These are phyloP conservation scores for Euura lappo DNA, from an alignment of 1,140 invertebrate species.

Conservation along the genomic window DNA sequence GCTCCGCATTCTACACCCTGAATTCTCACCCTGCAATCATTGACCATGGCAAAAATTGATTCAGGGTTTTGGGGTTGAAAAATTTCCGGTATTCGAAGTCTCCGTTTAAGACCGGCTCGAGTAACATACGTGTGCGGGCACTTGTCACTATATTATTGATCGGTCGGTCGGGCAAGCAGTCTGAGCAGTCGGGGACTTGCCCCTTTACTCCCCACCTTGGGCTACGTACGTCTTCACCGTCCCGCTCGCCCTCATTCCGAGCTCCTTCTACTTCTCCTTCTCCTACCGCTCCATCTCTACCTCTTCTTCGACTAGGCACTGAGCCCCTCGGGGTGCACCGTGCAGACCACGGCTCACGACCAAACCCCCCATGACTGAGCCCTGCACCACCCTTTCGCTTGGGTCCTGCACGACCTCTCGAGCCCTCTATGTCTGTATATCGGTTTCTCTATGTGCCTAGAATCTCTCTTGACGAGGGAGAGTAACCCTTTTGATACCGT, in stretches of 20 bases:
- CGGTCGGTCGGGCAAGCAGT: constrained; percentile 1
- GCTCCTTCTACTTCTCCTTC: constrained; percentile 20
- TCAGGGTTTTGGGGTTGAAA: neutral
- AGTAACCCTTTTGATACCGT: neutral
- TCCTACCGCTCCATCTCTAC: constrained; percentile 17
- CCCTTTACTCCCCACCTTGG: neutral
- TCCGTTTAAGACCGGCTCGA: neutral
- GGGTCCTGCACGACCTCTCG: neutral
- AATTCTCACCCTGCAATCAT: neutral
- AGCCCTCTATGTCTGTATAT: neutral
- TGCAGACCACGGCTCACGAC: neutral
- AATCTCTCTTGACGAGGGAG: neutral
- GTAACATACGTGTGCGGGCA: neutral
- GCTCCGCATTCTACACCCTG: neutral
- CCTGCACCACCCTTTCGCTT: neutral
- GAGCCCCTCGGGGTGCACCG: neutral
- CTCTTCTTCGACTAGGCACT: neutral
- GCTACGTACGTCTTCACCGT: neutral
- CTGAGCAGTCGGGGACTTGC: neutral
- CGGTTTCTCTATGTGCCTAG: neutral
- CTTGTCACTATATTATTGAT: constrained; percentile 3
- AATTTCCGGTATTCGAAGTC: neutral
- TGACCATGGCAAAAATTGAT: neutral
- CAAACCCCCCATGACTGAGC: neutral
- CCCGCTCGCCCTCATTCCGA: neutral